These are phyloP conservation scores for Portevinia maculata DNA, from an alignment of 2,888 invertebrate species.

Conservation along the genomic window DNA sequence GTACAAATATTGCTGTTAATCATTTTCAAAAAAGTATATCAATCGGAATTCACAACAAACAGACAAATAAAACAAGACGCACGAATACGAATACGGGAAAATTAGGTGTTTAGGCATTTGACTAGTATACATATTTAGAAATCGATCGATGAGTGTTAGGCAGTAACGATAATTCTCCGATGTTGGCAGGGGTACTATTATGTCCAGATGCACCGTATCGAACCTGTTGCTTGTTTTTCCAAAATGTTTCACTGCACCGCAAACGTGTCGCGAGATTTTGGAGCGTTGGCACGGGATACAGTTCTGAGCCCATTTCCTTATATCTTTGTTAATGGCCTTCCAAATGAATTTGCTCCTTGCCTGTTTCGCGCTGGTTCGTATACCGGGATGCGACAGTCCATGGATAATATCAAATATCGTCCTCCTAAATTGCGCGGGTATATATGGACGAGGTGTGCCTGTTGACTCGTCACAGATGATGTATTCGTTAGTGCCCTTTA, in stretches of 20 bases:
- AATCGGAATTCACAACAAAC: no score
- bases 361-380: not conserved
- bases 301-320: not conserved
- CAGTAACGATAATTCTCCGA: conserved; percentile 7
- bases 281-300: conserved; percentile 37
- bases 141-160: conserved; percentile 16
- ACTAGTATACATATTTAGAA: no score
- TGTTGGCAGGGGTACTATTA: not conserved
- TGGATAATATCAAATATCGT: not conserved
- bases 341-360: conserved; percentile 4
- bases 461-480: conserved; percentile 1
- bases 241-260: conserved; percentile 70
- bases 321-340: conserved; percentile 31
- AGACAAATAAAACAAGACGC: no score
- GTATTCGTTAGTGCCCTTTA: not conserved
- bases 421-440: conserved; percentile 7
- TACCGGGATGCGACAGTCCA: conserved; percentile 15
- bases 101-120: no score
- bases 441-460: not conserved
- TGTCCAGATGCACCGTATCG: conserved; percentile 72
- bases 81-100: no score
- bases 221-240: conserved; percentile 72
- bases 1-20: no score
- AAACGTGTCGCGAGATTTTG: conserved; percentile 45
- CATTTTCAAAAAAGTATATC: no score